These are phyloP conservation scores for Sphaerophoria taeniata DNA, from an alignment of 2,888 invertebrate genomes.

Conservation along the genomic window DNA sequence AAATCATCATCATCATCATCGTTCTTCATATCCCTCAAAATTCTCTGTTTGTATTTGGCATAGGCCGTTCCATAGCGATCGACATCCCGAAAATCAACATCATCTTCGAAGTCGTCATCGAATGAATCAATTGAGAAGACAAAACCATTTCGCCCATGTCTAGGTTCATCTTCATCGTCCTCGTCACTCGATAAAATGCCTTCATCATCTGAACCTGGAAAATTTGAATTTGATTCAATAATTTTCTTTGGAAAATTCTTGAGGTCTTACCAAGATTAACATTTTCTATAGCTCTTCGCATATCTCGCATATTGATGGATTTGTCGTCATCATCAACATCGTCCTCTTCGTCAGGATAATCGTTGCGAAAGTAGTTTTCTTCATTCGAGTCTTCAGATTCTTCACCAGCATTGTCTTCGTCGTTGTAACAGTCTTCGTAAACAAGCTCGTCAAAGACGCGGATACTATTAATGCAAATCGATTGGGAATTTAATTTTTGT, in stretches of 20 bases:
- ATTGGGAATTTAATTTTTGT: neutral
- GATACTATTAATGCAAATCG: conserved; percentile 76
- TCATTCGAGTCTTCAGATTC: conserved; percentile 90
- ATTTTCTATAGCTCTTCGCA: conserved; percentile 85
- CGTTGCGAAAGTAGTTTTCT: conserved; percentile 90
- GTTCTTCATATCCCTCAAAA: conserved; percentile 76
- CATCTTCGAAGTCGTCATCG: conserved; percentile 80
- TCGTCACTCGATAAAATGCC: conserved; percentile 77
- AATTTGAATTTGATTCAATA: neutral
- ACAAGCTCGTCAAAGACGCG: conserved; percentile 79
- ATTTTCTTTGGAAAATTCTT: neutral
- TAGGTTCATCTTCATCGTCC: conserved; percentile 75
- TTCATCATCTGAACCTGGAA: conserved; percentile 45
- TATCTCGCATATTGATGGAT: conserved; percentile 83
- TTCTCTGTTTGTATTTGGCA: conserved; percentile 87
- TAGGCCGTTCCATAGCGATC: conserved; percentile 87
- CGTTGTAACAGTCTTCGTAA: conserved; percentile 79
- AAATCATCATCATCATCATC: conserved; percentile 61
- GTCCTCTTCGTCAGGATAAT: conserved; percentile 89
- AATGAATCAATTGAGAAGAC: conserved; percentile 82
- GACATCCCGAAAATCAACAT: conserved; percentile 84
- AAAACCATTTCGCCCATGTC: conserved; percentile 79
- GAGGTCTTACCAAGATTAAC: conserved; percentile 79
- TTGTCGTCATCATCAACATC: conserved; percentile 82
- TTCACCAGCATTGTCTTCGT: conserved; percentile 77